Percentiles rank a stretch among this genome's conserved stretches.
phyloP scores from a whole-genome alignment of 1,140 invertebrate genomes.

The Zaprionus africanus region DNA sequence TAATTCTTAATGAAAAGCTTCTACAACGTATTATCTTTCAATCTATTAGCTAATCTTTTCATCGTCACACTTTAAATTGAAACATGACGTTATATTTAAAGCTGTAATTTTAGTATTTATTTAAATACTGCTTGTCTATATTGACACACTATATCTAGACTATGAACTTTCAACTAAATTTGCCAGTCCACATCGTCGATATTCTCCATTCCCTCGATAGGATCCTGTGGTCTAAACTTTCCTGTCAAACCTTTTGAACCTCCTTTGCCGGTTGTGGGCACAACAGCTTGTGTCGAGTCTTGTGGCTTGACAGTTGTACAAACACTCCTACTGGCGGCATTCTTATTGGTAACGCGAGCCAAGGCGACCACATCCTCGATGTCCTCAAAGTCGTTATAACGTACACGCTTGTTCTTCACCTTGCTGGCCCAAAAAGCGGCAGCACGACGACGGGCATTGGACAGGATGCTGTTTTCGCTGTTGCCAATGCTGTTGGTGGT shows the following conservation, averaged over 20 bases:
- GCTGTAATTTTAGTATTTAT: neutral
- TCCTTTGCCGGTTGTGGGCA: neutral
- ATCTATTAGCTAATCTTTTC: neutral
- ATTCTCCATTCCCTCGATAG: neutral
- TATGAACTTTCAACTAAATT: neutral
- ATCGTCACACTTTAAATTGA: neutral
- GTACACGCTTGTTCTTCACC: slow-evolving; percentile 59
- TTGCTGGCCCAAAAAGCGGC: slow-evolving; percentile 67
- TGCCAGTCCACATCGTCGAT: slow-evolving; percentile 8
- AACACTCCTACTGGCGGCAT: neutral
- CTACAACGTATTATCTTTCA: neutral
- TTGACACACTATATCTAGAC: neutral
- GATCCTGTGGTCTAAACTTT: neutral
- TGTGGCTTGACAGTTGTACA: neutral
- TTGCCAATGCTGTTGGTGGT: slow-evolving; percentile 24
- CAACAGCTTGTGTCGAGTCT: neutral
- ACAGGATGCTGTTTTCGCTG: neutral
- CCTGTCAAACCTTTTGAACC: neutral
- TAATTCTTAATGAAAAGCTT: neutral
- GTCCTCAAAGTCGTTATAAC: slow-evolving; percentile 39
- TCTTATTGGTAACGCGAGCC: neutral
- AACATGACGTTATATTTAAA: neutral
- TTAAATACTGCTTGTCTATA: neutral
- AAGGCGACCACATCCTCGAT: neutral
- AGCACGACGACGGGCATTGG: slow-evolving; percentile 68